phyloP scores from a whole-genome alignment of 2,888 invertebrate genomes.

The Notodonta ziczac region DNA sequence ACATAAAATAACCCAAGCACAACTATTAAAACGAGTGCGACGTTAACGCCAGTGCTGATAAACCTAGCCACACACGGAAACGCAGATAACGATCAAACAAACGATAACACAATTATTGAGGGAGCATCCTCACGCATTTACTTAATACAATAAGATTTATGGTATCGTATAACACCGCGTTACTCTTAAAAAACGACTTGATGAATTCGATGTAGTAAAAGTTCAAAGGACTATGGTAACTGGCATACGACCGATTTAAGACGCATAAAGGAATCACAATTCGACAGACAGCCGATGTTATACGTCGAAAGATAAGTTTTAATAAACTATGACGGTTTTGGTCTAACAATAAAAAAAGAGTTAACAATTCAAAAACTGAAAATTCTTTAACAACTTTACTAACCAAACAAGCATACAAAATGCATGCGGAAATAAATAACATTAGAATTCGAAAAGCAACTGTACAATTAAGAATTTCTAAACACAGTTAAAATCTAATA shows the following conservation, averaged over 20 bases:
- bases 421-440: background rate
- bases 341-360: background rate
- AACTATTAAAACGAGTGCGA: background rate
- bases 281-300: too few species aligned
- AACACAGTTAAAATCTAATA: conserved; percentile 12
- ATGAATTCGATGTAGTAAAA: background rate
- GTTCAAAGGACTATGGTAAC: background rate
- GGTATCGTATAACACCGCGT: background rate
- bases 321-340: too few species aligned
- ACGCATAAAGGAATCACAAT: too few species aligned
- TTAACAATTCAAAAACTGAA: background rate
- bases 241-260: too few species aligned
- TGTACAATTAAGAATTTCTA: conserved; percentile 3
- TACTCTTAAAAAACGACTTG: background rate
- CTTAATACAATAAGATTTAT: conserved; percentile 14
- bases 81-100: conserved; percentile 31
- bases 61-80: conserved; percentile 16
- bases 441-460: background rate
- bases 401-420: conserved; percentile 15
- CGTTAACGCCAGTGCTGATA: conserved; percentile 22
- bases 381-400: conserved; percentile 1
- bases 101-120: conserved; percentile 26
- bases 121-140: conserved; percentile 9
- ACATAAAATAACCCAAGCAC: conserved; percentile 13
- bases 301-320: too few species aligned